Evolutionary conservation across 2,113 vertebrate genomes (phyloP).

Genomic region (Collichthys lucidus): DNA sequence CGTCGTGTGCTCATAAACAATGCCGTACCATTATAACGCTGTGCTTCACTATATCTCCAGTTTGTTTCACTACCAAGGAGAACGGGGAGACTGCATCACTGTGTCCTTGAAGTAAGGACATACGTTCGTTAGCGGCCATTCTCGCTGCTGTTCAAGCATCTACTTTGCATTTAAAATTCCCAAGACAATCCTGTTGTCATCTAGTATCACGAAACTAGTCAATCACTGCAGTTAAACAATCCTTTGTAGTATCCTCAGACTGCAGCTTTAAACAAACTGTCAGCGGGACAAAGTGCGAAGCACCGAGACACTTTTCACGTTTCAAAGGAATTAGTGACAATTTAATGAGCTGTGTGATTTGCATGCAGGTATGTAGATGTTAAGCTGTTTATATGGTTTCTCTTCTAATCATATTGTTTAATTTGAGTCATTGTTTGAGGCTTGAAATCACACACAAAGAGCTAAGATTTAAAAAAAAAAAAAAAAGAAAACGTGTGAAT

Average conservation of each 20-base stretch:
- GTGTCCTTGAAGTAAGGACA: too few species aligned
- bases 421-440: not conserved
- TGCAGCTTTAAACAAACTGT: not conserved
- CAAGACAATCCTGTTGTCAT: too few species aligned
- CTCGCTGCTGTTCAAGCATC: too few species aligned
- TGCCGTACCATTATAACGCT: too few species aligned
- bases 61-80: too few species aligned
- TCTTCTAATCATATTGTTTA: too few species aligned
- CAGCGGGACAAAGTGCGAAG: not conserved
- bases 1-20: too few species aligned
- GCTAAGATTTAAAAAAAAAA: not conserved
- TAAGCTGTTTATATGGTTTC: not conserved
- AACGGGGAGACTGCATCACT: too few species aligned
- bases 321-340: not conserved
- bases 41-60: too few species aligned
- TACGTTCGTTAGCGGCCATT: too few species aligned
- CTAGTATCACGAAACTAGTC: not conserved
- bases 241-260: not conserved
- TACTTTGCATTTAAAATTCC: too few species aligned
- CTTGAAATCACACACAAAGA: not conserved
- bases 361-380: not conserved
- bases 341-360: slow-evolving; percentile 13
- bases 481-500: not conserved
- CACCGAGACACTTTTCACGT: not conserved
- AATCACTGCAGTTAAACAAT: not conserved